Base-by-base conservation (phyloP, 2,888 invertebrate genomes). In the Napeogenes inachia region DNA sequence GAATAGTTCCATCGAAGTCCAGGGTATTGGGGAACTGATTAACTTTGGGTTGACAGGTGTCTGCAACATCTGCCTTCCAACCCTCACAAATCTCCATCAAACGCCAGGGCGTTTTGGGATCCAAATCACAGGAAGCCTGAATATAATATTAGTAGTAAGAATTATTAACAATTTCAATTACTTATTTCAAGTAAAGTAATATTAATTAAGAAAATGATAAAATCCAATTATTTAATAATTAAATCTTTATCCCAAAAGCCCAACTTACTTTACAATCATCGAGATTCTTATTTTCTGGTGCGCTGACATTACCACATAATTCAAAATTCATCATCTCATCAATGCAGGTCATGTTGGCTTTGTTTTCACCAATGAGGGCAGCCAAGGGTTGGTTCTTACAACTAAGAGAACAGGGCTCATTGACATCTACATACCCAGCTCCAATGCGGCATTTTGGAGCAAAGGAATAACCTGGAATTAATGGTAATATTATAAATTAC, bases 81-180 rank as follows among this genome's bases (percentile, higher is more conserved):
- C 85, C 83, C 13, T 86, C 84, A 67, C 91, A 91, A 47, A 90
- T 82, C 61, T 89, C 86, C 85, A 87, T 85, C 4, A 89, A 72
- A 0, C 80, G 77, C 84, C 84, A 85, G 0, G 90, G 85, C 0
- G 78, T 68, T 0, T 68, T 68, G 8, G 75, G 73, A 30, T 86
- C 78, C 0, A 88, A 73, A 10, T 81, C 78, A 59, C 90, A 91
- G 0, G 72, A 72, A 1, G 82, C 81, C 90, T 91, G 68, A 21
- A 74, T 72, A 8, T 50, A 13, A 63, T 61, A 63, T 47, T 12
- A 56, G 33, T 53, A 42, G 4, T 53, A 58, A 32, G 21, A 10
- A 58, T 47, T 10, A 21, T 42, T n/a, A 13, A 57, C 13, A 10
- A 4, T 47, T 35, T 21, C 21, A 21, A 21, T 21, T 21, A 21